These are phyloP conservation scores for Lacerta agilis DNA, from an alignment of 2,797 vertebrate species.

Conservation along the genomic window DNA sequence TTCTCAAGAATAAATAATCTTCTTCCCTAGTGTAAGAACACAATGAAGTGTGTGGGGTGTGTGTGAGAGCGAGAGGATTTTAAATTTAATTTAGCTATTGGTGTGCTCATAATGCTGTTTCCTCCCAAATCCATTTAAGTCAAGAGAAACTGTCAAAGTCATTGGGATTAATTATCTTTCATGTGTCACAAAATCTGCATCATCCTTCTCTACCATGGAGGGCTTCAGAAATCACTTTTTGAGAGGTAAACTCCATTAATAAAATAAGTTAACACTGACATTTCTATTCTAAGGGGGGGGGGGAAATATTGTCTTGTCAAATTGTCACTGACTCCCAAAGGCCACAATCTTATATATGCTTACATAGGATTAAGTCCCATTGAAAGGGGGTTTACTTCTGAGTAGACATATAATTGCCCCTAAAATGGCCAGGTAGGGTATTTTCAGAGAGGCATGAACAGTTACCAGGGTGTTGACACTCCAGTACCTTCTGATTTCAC, in stretches of 20 bases:
- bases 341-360: not conserved
- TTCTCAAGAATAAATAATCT: not conserved
- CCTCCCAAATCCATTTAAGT: not conserved
- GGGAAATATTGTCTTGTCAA: not conserved
- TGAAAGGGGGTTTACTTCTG: not conserved
- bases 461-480: not conserved
- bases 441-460: not conserved
- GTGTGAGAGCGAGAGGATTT: no score
- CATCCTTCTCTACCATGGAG: not conserved
- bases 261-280: not conserved
- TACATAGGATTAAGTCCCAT: not conserved
- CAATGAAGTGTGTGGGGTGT: not conserved
- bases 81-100: not conserved
- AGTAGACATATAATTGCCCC: not conserved
- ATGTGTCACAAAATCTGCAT: not conserved
- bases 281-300: not conserved
- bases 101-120: not conserved
- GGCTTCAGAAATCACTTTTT: not conserved
- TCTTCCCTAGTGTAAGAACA: not conserved
- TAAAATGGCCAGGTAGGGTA: not conserved
- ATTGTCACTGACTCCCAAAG: not conserved
- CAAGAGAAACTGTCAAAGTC: constrained; percentile 2
- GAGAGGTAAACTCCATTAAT: not conserved
- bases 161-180: not conserved
- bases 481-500: not conserved